These are phyloP conservation scores for Dione vanillae DNA, from an alignment of 2,888 invertebrate species.

Conservation along the genomic window DNA sequence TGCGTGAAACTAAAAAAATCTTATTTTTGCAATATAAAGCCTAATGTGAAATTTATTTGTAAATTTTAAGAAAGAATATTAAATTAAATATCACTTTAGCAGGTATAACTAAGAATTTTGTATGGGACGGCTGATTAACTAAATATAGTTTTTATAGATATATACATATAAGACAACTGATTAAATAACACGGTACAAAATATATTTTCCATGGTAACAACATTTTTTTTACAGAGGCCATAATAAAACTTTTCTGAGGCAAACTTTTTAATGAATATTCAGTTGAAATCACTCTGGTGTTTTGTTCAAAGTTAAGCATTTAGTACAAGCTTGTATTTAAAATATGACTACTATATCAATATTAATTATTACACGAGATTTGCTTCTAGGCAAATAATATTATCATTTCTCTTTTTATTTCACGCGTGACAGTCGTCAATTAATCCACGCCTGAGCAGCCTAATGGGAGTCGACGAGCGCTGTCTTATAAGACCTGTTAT, in stretches of 20 bases:
- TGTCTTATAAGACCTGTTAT: constrained; percentile 19
- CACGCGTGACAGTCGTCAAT: constrained; percentile 21
- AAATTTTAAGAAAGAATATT: background rate
- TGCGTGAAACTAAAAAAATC: too few species aligned
- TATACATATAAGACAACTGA: background rate
- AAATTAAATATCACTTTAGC: background rate
- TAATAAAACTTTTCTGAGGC: background rate
- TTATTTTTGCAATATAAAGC: background rate
- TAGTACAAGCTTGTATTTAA: background rate
- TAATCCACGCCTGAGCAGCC: constrained; percentile 19
- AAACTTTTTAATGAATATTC: background rate
- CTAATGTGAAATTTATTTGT: background rate
- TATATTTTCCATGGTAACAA: background rate
- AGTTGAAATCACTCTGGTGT: background rate
- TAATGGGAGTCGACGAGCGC: constrained; percentile 30
- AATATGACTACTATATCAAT: background rate
- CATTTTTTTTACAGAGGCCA: background rate
- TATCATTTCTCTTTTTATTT: constrained; percentile 27
- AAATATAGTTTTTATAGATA: background rate
- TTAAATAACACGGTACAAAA: background rate
- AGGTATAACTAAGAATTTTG: background rate
- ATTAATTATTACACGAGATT: background rate
- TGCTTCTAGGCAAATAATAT: background rate
- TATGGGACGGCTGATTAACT: background rate
- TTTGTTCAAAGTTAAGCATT: background rate